These are phyloP conservation scores for Haemorhous mexicanus DNA, from an alignment of 2,113 vertebrate species.

Conservation along the genomic window DNA sequence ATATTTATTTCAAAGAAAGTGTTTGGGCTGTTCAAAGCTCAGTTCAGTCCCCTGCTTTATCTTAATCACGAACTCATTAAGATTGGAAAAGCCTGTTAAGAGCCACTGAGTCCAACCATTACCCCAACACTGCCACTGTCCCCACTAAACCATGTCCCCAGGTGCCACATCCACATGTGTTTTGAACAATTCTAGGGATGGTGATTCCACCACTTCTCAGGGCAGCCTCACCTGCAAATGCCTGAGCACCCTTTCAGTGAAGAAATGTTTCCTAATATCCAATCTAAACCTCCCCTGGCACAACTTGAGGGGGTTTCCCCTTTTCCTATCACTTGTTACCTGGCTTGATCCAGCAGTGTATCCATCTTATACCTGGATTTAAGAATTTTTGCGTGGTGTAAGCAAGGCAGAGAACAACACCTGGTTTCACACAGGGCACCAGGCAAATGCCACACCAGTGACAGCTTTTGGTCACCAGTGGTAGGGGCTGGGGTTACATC, in stretches of 20 bases:
- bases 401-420: neutral
- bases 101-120: fast-evolving
- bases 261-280: neutral
- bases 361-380: neutral
- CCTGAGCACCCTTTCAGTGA: neutral
- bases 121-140: neutral
- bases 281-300: neutral
- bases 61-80: neutral
- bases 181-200: neutral
- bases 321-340: neutral
- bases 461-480: neutral
- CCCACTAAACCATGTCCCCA: neutral
- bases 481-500: neutral
- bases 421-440: neutral
- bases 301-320: neutral
- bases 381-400: neutral
- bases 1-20: neutral
- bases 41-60: neutral
- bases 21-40: neutral
- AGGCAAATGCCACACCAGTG: neutral
- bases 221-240: neutral
- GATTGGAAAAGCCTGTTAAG: neutral
- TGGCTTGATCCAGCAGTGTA: neutral
- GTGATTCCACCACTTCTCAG: neutral
- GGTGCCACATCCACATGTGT: neutral